Conservation (phyloP, 2,888 invertebrate genomes). For the Trypoxylon attenuatum region DNA sequence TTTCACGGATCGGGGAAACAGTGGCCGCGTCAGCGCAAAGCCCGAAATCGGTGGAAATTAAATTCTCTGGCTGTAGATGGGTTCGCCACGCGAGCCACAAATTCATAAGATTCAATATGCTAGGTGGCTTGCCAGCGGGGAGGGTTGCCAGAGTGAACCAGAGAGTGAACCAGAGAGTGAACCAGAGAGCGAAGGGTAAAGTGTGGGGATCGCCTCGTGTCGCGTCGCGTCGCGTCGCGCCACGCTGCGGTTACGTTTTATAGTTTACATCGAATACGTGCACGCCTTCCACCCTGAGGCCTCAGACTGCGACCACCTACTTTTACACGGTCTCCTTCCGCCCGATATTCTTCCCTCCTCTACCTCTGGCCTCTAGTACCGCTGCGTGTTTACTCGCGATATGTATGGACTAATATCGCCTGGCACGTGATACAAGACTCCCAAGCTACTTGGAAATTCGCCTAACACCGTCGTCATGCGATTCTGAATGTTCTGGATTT, state of each 20-base stretch:
- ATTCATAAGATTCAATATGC: conserved; percentile 74
- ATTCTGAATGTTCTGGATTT: conserved; percentile 27
- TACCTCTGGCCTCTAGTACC: conserved; percentile 22
- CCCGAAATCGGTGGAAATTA: conserved; percentile 67
- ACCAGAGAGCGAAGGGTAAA: conserved; percentile 7
- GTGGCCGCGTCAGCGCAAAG: conserved; percentile 56
- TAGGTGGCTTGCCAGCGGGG: conserved; percentile 51
- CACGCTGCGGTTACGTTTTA: conserved; percentile 50
- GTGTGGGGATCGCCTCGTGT: conserved; percentile 37
- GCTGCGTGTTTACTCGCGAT: conserved; percentile 63
- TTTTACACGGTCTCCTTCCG: conserved; percentile 28
- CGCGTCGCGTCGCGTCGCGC: conserved; percentile 11
- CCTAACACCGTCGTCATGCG: neutral
- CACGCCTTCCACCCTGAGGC: conserved; percentile 27
- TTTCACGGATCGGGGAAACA: conserved; percentile 12
- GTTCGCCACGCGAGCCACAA: conserved; percentile 60
- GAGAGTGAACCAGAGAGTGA: conserved; percentile 2
- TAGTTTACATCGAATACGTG: conserved; percentile 71
- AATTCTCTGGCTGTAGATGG: conserved; percentile 61
- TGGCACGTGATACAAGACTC: conserved; percentile 67
- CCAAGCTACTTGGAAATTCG: neutral
- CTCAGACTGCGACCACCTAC: conserved; percentile 38
- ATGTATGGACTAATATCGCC: conserved; percentile 72
- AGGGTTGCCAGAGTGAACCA: conserved; percentile 41
- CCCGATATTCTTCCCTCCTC: neutral